A percentile compares a stretch with the other conserved stretches of the same genome.
Evolutionary conservation across 2,113 vertebrate genomes (phyloP).

Genomic region (Cyprichromis sp.): DNA sequence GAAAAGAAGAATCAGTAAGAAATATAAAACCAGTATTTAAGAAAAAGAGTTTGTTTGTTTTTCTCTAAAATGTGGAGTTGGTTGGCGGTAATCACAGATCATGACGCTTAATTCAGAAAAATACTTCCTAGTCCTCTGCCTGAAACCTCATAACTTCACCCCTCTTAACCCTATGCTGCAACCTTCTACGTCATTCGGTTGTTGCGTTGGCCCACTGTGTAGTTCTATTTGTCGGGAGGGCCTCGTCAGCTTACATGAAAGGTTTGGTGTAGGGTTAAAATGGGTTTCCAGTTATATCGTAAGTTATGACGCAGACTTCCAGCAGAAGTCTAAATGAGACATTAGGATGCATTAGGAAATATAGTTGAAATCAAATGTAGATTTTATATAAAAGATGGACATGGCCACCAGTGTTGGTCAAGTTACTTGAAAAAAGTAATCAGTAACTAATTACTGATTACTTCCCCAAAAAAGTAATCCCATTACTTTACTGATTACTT

Average conservation of each 20-base stretch:
- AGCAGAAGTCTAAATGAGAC: not conserved
- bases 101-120: not conserved
- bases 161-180: not conserved
- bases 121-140: not conserved
- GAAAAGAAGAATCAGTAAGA: not conserved
- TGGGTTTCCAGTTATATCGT: not conserved
- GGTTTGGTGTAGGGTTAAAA: not conserved
- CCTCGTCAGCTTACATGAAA: not conserved
- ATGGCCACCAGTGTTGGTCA: not conserved
- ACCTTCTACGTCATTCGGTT: not conserved
- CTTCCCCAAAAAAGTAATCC: too few species aligned
- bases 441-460: too few species aligned
- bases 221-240: not conserved
- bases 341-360: not conserved
- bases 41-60: not conserved
- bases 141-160: not conserved
- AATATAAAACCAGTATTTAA: not conserved
- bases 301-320: not conserved
- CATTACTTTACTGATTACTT: too few species aligned
- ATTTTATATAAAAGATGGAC: not conserved
- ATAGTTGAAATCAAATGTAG: not conserved
- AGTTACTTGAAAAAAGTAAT: too few species aligned
- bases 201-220: not conserved
- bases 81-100: not conserved
- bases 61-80: not conserved